phyloP scores from a whole-genome alignment of 1,140 invertebrate species.

The Sycobia sp. region DNA sequence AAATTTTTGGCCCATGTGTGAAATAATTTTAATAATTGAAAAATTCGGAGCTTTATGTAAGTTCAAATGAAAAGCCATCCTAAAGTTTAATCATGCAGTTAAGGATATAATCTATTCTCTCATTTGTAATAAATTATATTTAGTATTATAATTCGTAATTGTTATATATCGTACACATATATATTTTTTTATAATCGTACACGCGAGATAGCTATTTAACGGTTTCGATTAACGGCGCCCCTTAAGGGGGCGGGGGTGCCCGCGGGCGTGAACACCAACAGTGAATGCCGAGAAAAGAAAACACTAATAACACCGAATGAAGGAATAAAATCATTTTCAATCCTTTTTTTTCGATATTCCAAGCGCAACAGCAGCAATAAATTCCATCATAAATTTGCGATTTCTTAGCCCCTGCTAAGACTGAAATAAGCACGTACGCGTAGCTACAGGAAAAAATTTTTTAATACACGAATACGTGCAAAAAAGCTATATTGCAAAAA shows the following conservation, averaged over 20 bases:
- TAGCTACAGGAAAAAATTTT: constrained; percentile 24
- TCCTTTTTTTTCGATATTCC: not conserved
- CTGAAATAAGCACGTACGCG: constrained; percentile 23
- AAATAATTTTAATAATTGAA: too few relatives aligned
- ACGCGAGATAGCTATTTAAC: not conserved
- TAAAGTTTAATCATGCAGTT: too few relatives aligned
- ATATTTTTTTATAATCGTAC: constrained; percentile 30
- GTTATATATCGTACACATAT: constrained; percentile 20
- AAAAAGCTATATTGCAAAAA: not conserved
- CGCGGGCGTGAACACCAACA: not conserved
- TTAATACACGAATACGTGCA: constrained; percentile 1
- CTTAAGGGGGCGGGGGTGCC: constrained; percentile 31
- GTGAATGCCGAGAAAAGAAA: not conserved
- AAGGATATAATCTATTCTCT: too few relatives aligned
- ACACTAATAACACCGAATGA: too few relatives aligned
- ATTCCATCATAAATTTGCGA: constrained; percentile 18
- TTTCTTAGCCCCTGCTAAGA: constrained; percentile 34
- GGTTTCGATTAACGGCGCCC: constrained; percentile 14
- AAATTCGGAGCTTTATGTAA: too few relatives aligned
- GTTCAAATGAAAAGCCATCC: too few relatives aligned
- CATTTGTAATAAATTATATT: too few relatives aligned
- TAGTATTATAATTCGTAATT: constrained; percentile 28
- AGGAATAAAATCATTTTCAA: too few relatives aligned
- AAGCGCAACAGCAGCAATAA: constrained; percentile 8
- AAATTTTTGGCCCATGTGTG: too few relatives aligned